Evolutionary conservation across 2,113 vertebrate species (phyloP), one percentile per base, ranked within the genome.

Genomic region (Damaliscus lunatus): DNA sequence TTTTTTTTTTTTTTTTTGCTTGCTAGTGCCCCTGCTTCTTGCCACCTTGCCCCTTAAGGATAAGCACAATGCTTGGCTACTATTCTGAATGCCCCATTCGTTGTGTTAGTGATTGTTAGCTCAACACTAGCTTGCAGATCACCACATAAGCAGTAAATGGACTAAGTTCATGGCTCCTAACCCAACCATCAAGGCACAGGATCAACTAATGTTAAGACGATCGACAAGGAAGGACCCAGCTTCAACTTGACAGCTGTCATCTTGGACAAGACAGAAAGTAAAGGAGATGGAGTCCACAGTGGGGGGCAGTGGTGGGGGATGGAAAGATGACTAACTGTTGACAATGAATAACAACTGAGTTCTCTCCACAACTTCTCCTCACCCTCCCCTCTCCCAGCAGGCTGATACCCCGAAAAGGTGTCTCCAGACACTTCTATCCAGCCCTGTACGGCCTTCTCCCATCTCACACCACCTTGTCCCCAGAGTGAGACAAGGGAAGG

Each of bases 291-390:
- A 31, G 40, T 53, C 10, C 4, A 6, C 15, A 25, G 33, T 40
- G 12, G 36, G 33, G 83, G 52, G 46, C 17, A 6, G 36, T n/a
- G 71, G 21, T 6, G n/a, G 81, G 53, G 64, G 48, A 60, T 4
- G 7, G 27, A 55, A 31, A 62, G 40, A 93, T 78, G 96, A 97
- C 77, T 91, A 84, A 97, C 48, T 43, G 67, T 33, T 25, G n/a
- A 57, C 9, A 46, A n/a, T 36, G 52, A 95, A 52, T 67, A 95
- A 83, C 90, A 62, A 67, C 40, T 5, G 2, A 87, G 71, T 94
- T 96, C 94, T 86, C 92, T 88, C 85, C 93, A 96, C 95, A 88
- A 52, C 95, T 78, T 94, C 96, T 94, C 85, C 93, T 95, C 77
- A 81, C 59, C 17, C 55, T 43, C 12, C 31, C 62, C 36, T n/a